A percentile compares a stretch with the other conserved stretches of the same genome.
These are phyloP conservation scores for Aphidius gifuensis DNA, from an alignment of 1,140 invertebrate species.

Conservation along the genomic window DNA sequence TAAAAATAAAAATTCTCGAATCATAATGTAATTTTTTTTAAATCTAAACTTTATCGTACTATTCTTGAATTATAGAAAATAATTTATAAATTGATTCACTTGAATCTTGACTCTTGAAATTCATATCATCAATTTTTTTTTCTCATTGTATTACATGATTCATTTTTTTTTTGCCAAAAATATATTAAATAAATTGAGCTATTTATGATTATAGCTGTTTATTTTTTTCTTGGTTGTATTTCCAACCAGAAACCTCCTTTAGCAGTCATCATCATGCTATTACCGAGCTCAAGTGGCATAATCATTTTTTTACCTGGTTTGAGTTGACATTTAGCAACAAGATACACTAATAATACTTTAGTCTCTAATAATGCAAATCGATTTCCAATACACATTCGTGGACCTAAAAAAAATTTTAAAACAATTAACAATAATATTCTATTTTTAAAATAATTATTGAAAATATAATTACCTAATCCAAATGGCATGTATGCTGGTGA, in stretches of 20 bases:
- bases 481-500: conserved; percentile 33
- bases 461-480: conserved; percentile 26
- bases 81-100: too few species aligned
- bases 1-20: too few species aligned
- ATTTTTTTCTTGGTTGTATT: neutral
- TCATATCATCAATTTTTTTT: too few species aligned
- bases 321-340: conserved; percentile 35
- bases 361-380: conserved; percentile 37
- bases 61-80: too few species aligned
- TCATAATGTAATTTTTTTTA: too few species aligned
- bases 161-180: too few species aligned
- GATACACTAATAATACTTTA: conserved; percentile 23
- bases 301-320: conserved; percentile 29
- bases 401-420: conserved; percentile 4
- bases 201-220: neutral
- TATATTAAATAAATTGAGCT: too few species aligned
- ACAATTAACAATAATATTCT: too few species aligned
- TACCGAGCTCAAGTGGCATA: conserved; percentile 25
- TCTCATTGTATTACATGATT: too few species aligned
- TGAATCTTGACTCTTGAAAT: too few species aligned
- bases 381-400: conserved; percentile 46
- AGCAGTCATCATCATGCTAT: conserved; percentile 13
- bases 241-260: conserved; percentile 29
- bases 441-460: too few species aligned
- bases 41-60: too few species aligned